These are phyloP conservation scores for Myopa tessellatipennis DNA, from an alignment of 2,888 invertebrate species.

Conservation along the genomic window DNA sequence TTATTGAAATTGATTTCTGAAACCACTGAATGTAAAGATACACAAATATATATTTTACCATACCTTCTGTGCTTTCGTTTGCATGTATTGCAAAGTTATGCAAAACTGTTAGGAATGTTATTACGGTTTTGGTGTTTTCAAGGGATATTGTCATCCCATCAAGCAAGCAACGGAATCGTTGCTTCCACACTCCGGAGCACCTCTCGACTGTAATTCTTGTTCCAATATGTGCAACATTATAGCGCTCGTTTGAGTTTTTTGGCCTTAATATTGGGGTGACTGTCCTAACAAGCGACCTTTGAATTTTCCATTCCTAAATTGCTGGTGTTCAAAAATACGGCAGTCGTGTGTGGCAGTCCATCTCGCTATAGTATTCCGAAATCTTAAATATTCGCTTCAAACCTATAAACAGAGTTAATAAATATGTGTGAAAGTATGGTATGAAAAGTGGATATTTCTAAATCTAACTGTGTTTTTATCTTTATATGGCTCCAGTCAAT, in stretches of 20 bases:
- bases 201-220: neutral
- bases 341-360: neutral
- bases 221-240: neutral
- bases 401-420: no score
- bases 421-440: no score
- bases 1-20: no score
- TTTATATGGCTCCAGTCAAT: no score
- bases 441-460: no score
- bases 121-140: conserved; percentile 4
- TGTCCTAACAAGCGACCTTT: neutral
- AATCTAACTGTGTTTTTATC: no score
- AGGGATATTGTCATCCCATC: neutral
- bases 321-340: neutral
- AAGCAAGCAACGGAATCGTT: neutral
- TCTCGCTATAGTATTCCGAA: neutral
- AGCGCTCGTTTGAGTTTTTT: neutral
- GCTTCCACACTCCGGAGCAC: conserved; percentile 15
- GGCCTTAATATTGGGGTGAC: neutral
- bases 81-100: neutral
- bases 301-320: neutral
- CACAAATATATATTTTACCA: neutral
- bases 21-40: neutral
- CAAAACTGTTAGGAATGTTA: neutral
- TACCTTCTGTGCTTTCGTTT: neutral
- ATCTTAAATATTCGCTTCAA: neutral